A percentile compares a stretch with the other conserved stretches of the same genome.
phyloP scores from a whole-genome alignment of 1,140 invertebrate genomes.

The Pogonus chalceus region DNA sequence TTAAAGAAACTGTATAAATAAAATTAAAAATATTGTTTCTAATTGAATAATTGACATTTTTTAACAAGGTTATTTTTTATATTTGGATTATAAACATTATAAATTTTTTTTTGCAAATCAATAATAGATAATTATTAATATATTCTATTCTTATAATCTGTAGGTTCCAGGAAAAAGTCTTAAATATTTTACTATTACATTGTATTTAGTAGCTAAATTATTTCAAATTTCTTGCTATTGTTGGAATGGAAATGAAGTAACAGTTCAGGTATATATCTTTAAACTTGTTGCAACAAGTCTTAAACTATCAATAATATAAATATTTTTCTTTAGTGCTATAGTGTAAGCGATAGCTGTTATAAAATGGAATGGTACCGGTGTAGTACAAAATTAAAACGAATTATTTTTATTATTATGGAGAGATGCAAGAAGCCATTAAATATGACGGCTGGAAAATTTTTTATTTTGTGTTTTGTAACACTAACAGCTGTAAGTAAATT shows the following conservation, averaged over 20 bases:
- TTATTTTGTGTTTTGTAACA: background rate
- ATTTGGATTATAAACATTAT: background rate
- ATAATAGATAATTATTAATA: too few relatives aligned
- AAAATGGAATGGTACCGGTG: conserved; percentile 16
- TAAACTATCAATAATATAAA: too few relatives aligned
- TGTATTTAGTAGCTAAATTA: background rate
- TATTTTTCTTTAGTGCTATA: conserved; percentile 16
- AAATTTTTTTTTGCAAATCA: too few relatives aligned
- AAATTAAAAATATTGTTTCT: background rate
- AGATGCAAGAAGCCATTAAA: conserved; percentile 10
- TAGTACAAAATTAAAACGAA: conserved; percentile 4
- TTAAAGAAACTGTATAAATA: too few relatives aligned
- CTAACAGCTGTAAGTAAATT: background rate
- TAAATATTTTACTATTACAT: background rate
- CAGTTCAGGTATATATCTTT: too few relatives aligned
- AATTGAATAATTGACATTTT: background rate
- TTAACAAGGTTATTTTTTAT: background rate
- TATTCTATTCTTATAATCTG: too few relatives aligned
- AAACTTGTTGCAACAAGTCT: too few relatives aligned
- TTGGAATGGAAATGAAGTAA: too few relatives aligned
- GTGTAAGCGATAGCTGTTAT: conserved; percentile 14
- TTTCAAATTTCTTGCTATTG: conserved; percentile 1
- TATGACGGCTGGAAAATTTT: conserved; percentile 16
- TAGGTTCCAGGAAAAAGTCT: background rate
- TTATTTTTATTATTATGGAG: conserved; percentile 16